Conservation (phyloP, 2,888 invertebrate species). For the Malthinus seriepunctatus region DNA sequence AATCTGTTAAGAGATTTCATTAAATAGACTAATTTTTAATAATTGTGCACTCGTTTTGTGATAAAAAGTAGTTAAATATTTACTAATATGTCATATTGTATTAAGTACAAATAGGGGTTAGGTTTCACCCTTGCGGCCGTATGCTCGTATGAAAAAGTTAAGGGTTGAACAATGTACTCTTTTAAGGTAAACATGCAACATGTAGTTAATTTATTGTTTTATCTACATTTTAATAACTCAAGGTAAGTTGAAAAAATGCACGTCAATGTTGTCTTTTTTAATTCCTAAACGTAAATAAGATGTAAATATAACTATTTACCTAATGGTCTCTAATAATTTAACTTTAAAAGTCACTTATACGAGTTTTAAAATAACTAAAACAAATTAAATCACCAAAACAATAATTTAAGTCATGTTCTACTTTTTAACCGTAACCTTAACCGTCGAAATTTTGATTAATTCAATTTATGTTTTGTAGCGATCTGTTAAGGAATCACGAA, state of each 20-base stretch:
- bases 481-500: conserved; percentile 4
- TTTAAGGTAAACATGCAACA: conserved; percentile 41
- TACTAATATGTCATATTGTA: conserved; percentile 33
- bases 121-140: conserved; percentile 55
- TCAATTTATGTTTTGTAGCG: conserved; percentile 12
- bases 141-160: conserved; percentile 44
- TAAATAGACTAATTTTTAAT: conserved; percentile 28
- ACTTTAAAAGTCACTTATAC: conserved; percentile 46
- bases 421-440: conserved; percentile 12
- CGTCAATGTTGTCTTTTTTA: conserved; percentile 5
- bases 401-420: conserved; percentile 10
- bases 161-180: conserved; percentile 37
- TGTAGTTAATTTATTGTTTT: conserved; percentile 40
- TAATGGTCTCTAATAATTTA: conserved; percentile 40
- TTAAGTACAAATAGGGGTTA: conserved; percentile 53
- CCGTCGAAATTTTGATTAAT: no score
- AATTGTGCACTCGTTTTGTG: conserved; percentile 14
- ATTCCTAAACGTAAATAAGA: no score
- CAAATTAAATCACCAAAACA: no score
- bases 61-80: conserved; percentile 19
- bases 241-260: conserved; percentile 37
- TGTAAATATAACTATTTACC: no score
- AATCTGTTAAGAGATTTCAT: conserved; percentile 32
- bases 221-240: conserved; percentile 34
- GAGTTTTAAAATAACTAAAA: conserved; percentile 26